Evolutionary conservation across 2,888 invertebrate species (phyloP).

Genomic region (Uropetala carovei): DNA sequence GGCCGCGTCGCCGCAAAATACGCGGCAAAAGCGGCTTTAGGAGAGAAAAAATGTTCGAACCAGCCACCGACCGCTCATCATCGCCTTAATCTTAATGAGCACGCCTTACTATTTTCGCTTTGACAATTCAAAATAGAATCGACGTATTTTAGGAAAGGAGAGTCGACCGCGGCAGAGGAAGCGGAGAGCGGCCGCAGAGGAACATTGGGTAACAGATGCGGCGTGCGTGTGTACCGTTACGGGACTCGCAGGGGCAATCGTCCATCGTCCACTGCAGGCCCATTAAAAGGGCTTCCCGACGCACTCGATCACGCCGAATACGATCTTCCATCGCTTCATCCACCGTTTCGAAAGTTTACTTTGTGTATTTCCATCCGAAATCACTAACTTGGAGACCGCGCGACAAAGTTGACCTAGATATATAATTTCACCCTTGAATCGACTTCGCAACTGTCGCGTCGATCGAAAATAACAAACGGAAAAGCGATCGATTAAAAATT

Average conservation of each 20-base stretch:
- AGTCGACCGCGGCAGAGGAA: not conserved
- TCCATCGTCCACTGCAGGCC: not conserved
- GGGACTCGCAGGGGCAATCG: not conserved
- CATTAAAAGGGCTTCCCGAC: no score
- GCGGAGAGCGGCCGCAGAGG: not conserved
- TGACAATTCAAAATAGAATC: slow-evolving; percentile 28
- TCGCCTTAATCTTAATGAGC: not conserved
- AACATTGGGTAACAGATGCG: not conserved
- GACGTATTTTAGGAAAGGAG: not conserved
- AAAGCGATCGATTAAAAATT: no score
- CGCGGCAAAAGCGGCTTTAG: not conserved
- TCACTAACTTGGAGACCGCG: no score
- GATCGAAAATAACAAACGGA: no score
- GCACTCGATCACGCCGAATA: no score
- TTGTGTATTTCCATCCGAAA: no score
- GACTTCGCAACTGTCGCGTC: no score
- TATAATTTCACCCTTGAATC: no score
- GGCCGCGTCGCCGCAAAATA: not conserved
- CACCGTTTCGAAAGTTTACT: no score
- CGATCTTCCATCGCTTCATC: no score
- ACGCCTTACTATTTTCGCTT: not conserved
- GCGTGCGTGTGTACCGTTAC: not conserved
- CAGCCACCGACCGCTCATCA: not conserved
- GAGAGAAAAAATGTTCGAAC: not conserved
- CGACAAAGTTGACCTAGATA: no score